Evolutionary conservation across 2,113 vertebrate species (phyloP).

Genomic region (Protobothrops mucrosquamatus): DNA sequence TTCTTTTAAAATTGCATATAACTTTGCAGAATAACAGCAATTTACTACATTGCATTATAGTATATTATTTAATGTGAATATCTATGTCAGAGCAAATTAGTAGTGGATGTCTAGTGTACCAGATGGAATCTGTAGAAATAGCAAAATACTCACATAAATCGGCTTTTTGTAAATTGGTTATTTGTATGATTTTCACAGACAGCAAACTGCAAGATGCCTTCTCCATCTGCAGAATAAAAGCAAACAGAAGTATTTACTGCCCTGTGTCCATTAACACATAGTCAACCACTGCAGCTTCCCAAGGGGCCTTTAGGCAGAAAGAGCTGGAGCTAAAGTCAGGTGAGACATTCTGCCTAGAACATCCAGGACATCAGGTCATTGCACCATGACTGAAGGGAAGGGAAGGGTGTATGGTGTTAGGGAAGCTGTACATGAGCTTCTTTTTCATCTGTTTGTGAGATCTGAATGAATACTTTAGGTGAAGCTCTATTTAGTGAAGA

Average conservation of each 20-base stretch:
- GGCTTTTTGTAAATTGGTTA: slow-evolving; percentile 7
- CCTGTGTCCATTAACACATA: neutral
- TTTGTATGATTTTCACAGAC: slow-evolving; percentile 20
- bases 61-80: neutral
- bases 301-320: neutral
- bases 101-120: neutral
- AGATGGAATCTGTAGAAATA: neutral
- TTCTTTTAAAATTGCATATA: neutral
- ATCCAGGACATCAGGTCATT: neutral
- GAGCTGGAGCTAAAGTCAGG: neutral
- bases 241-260: neutral
- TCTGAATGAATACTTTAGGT: neutral
- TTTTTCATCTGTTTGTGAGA: neutral
- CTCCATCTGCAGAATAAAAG: slow-evolving; percentile 9
- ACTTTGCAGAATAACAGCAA: neutral
- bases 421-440: neutral
- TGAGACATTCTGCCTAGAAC: neutral
- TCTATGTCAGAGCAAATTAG: neutral
- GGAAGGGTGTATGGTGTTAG: neutral
- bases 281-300: neutral
- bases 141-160: slow-evolving; percentile 12
- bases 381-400: neutral
- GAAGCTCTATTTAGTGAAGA: neutral
- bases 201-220: neutral
- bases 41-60: neutral